Base-by-base conservation (phyloP, 2,888 invertebrate species). In the Leptopilina drosophilae region DNA sequence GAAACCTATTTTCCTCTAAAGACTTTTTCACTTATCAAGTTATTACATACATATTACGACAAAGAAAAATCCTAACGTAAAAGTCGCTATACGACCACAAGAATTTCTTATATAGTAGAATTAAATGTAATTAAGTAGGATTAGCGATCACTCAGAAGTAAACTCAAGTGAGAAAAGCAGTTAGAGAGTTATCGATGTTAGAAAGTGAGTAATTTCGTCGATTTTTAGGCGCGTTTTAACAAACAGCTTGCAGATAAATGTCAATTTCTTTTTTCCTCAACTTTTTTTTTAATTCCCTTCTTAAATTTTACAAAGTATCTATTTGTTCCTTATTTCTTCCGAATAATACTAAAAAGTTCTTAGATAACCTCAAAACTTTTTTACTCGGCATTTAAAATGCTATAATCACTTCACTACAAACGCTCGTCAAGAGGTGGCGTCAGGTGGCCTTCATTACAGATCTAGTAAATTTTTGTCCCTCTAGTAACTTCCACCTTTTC, bases 1-100 rank as follows among this genome's bases (percentile, higher is more conserved):
- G 83, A 82, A 87, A 87, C 86, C 87, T 90, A 90, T 90, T 90
- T 89, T 89, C 87, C 87, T 90, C 88, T 87, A 88, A 90, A 88
- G 85, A 88, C 88, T 89, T 90, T 89, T 90, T 87, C 90, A 89
- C 89, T 88, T 86, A 84, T 85, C 42, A 66, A 78, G 78, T 82
- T 49, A 49, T 49, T 49, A 49, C 12, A 49, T 49, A 49, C 49
- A 49, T 49, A 80, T 81, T 56, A 56, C 7, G 53, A 42, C 42
- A 8, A 42, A 33, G 33, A 33, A 33, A 49, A 33, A 26, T 49
- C 26, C 26, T 46, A 67, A n/a, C 8, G 42, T n/a, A 59, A 33
- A 33, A 73, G 73, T 59, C 73, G 56, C n/a, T 73, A 49, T 49
- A 53, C 56, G 73, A 73, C 73, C 73, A 73, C 33, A 73, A n/a